phyloP scores from a whole-genome alignment of 2,888 invertebrate genomes.

The Pantelozetes paolii region DNA sequence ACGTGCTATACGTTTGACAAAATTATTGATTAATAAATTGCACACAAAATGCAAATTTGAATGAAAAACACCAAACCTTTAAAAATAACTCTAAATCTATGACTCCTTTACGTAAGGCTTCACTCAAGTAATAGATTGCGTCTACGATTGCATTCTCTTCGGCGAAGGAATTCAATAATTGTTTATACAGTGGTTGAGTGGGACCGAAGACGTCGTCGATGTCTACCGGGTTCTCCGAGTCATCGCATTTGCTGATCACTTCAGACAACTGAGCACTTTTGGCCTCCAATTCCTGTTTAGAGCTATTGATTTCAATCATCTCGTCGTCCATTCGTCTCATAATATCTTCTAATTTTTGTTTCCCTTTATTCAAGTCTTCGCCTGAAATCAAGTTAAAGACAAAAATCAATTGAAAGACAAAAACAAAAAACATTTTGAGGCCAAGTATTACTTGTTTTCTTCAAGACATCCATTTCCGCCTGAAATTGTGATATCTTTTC shows the following conservation, averaged over 20 bases:
- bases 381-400: slow-evolving; percentile 50
- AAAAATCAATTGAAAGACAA: slow-evolving; percentile 4
- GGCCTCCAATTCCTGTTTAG: slow-evolving; percentile 61
- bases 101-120: slow-evolving; percentile 82
- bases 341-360: slow-evolving; percentile 72
- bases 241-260: slow-evolving; percentile 67
- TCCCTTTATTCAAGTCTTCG: slow-evolving; percentile 75
- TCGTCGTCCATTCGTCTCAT: slow-evolving; percentile 62
- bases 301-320: slow-evolving; percentile 49
- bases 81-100: slow-evolving; percentile 94
- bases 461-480: slow-evolving; percentile 82
- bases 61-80: slow-evolving; percentile 57
- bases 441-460: slow-evolving; percentile 67
- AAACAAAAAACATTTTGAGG: neutral
- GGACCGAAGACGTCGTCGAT: slow-evolving; percentile 96
- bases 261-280: slow-evolving; percentile 80
- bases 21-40: neutral
- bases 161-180: slow-evolving; percentile 90
- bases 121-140: slow-evolving; percentile 95
- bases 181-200: slow-evolving; percentile 90
- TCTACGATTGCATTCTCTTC: slow-evolving; percentile 98
- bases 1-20: slow-evolving; percentile 63
- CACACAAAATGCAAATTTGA: no score
- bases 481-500: slow-evolving; percentile 83
- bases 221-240: slow-evolving; percentile 69